A percentile compares a stretch with the other conserved stretches of the same genome.
phyloP scores from a whole-genome alignment of 2,797 vertebrate species.

The Tokudaia tokunoshimensis region DNA sequence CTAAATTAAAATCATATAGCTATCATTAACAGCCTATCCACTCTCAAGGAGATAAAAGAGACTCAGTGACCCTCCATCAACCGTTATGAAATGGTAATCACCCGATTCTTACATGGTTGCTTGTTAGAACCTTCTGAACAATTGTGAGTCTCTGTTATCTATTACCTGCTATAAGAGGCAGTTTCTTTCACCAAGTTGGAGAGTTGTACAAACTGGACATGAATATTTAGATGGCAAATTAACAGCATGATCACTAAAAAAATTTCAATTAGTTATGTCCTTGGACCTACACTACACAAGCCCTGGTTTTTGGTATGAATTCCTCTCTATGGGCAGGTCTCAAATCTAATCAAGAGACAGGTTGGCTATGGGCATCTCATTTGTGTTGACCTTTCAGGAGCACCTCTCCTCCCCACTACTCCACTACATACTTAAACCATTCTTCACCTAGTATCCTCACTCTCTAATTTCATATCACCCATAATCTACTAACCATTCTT shows the following conservation, averaged over 20 bases:
- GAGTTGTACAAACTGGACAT: neutral
- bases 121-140: neutral
- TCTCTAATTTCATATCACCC: neutral
- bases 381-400: neutral
- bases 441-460: neutral
- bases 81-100: neutral
- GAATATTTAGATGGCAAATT: neutral
- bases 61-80: neutral
- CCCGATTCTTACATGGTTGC: neutral
- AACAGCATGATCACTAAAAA: neutral
- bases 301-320: neutral
- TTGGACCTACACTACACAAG: neutral
- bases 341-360: neutral
- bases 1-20: no score
- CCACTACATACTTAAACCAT: neutral
- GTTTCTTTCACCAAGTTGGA: neutral
- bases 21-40: neutral
- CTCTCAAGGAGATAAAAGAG: neutral
- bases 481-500: neutral
- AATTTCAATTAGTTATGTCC: neutral
- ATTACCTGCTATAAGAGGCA: no score
- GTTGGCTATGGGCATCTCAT: neutral
- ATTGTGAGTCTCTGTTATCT: neutral
- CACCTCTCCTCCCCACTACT: no score
- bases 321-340: no score